Percentiles rank a stretch among this genome's conserved stretches.
These are phyloP conservation scores for Volucella inanis DNA, from an alignment of 2,888 invertebrate species.

Conservation along the genomic window DNA sequence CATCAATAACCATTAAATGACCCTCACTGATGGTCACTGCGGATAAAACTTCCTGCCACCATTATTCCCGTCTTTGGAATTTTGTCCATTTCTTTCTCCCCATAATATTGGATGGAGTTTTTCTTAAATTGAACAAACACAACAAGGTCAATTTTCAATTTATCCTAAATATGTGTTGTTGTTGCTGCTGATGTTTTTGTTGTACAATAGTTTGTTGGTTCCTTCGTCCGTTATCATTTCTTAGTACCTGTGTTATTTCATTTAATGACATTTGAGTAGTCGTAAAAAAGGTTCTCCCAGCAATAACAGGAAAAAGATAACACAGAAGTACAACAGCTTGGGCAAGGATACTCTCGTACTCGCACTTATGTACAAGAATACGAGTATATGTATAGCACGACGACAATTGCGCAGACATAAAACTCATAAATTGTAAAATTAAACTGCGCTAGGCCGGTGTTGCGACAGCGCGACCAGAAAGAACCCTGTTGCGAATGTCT, in stretches of 20 bases:
- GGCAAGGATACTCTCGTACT: constrained; percentile 25
- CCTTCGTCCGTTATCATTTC: constrained; percentile 63
- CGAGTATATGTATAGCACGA: not conserved
- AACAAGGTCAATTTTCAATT: constrained; percentile 68
- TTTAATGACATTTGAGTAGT: constrained; percentile 70
- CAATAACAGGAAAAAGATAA: constrained; percentile 63
- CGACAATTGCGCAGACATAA: constrained; percentile 72
- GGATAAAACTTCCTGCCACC: constrained; percentile 77
- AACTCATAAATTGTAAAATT: constrained; percentile 70
- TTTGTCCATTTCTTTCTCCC: constrained; percentile 50
- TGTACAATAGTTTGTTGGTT: constrained; percentile 27
- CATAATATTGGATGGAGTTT: constrained; percentile 21
- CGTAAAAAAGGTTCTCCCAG: constrained; percentile 69
- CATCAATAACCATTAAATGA: constrained; percentile 78
- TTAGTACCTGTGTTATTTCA: constrained; percentile 74
- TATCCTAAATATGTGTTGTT: constrained; percentile 56
- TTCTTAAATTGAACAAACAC: constrained; percentile 63
- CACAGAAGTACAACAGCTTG: constrained; percentile 55
- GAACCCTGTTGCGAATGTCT: constrained; percentile 75
- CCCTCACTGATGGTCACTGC: constrained; percentile 77
- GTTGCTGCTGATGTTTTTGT: constrained; percentile 6
- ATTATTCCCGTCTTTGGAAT: constrained; percentile 61
- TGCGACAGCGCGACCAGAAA: constrained; percentile 67
- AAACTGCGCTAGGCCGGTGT: constrained; percentile 72
- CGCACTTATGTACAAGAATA: not conserved